A percentile compares a stretch with the other conserved stretches of the same genome.
These are phyloP conservation scores for Amphiprion percula DNA, from an alignment of 2,113 vertebrate species.

Conservation along the genomic window DNA sequence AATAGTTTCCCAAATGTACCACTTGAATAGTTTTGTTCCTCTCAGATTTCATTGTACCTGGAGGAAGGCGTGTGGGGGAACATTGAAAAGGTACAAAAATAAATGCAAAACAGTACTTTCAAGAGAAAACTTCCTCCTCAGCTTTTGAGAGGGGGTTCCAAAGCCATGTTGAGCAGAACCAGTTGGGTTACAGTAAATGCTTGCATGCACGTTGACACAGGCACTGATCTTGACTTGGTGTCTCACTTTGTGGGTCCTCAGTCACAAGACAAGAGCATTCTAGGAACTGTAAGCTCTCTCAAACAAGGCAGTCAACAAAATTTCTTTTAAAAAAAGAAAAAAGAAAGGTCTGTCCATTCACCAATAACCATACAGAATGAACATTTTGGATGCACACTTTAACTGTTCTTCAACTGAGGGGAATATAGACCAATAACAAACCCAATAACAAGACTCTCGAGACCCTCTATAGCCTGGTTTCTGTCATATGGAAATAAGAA, in stretches of 20 bases:
- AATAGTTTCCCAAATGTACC: slow-evolving; percentile 66
- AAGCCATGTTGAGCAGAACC: slow-evolving; percentile 66
- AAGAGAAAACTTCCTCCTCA: slow-evolving; percentile 42
- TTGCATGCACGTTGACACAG: slow-evolving; percentile 83
- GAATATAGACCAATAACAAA: slow-evolving; percentile 47
- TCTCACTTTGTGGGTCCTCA: slow-evolving; percentile 68
- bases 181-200: slow-evolving; percentile 66
- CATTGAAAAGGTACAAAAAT: slow-evolving; percentile 69
- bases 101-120: slow-evolving; percentile 73
- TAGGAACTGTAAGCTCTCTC: slow-evolving; percentile 66
- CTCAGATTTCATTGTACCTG: slow-evolving; percentile 71
- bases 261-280: slow-evolving; percentile 71
- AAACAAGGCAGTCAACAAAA: slow-evolving; percentile 78
- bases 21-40: slow-evolving; percentile 61
- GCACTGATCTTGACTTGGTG: slow-evolving; percentile 81
- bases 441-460: slow-evolving; percentile 34
- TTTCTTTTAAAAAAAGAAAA: slow-evolving; percentile 18
- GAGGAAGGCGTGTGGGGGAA: slow-evolving; percentile 27
- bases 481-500: slow-evolving; percentile 51
- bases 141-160: slow-evolving; percentile 35
- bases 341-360: slow-evolving; percentile 35
- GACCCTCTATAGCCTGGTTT: slow-evolving; percentile 41
- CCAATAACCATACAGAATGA: neutral
- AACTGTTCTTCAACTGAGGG: slow-evolving; percentile 9
- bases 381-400: slow-evolving; percentile 21